Conservation (phyloP, 2,113 vertebrate genomes). For the Ciconia boyciana region DNA sequence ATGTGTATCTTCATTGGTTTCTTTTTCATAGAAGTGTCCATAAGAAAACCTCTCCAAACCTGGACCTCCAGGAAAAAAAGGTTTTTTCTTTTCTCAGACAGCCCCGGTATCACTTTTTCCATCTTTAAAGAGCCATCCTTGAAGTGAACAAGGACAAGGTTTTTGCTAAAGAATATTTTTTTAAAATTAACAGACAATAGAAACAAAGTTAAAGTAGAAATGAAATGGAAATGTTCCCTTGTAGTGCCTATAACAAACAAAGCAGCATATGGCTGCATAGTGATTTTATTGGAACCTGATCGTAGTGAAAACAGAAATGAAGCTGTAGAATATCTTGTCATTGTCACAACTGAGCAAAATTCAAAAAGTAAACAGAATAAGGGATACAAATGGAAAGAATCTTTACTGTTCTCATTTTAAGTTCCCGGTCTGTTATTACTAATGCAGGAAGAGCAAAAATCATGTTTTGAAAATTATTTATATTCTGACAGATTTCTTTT, state of each 20-base stretch:
- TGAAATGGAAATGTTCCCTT: not conserved
- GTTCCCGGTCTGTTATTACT: not conserved
- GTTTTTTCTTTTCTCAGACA: not conserved
- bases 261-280: not conserved
- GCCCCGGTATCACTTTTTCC: not conserved
- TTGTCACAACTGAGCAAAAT: not conserved
- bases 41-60: not conserved
- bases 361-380: not conserved
- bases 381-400: not conserved
- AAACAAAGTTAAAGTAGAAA: not conserved
- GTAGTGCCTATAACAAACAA: not conserved
- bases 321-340: not conserved
- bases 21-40: not conserved
- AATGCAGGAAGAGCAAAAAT: not conserved
- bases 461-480: not conserved
- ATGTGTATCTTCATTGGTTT: not conserved
- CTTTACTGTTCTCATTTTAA: not conserved
- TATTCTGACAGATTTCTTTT: not conserved
- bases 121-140: not conserved
- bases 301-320: not conserved
- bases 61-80: not conserved
- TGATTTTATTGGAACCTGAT: not conserved
- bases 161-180: not conserved
- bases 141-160: fast-evolving
- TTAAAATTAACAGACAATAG: not conserved